Conservation (phyloP, 2,888 invertebrate species). For the Pristionchus entomophagus region DNA sequence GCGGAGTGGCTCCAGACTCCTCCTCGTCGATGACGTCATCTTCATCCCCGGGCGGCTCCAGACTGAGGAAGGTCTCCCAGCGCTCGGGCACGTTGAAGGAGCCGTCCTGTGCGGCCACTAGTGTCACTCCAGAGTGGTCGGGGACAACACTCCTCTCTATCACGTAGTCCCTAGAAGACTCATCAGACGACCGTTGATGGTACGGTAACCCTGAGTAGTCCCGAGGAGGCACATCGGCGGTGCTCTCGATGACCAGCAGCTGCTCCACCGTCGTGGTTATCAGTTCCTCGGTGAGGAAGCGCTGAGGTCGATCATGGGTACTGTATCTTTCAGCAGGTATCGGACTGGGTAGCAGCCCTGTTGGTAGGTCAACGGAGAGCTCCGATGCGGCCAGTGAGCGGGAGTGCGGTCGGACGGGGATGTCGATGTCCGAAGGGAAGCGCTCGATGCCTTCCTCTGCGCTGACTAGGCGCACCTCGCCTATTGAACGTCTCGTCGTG, state of each 20-base stretch:
- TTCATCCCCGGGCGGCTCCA: background rate
- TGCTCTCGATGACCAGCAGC: background rate
- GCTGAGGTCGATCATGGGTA: background rate
- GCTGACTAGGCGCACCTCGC: background rate
- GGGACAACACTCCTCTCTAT: background rate
- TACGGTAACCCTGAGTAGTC: background rate
- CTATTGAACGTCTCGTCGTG: background rate
- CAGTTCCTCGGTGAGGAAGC: background rate
- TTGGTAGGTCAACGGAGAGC: background rate
- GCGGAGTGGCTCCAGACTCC: background rate
- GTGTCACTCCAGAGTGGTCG: background rate
- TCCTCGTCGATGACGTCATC: background rate
- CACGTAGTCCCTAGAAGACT: background rate
- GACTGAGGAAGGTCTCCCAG: background rate
- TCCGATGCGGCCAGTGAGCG: background rate
- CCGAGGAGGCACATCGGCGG: background rate
- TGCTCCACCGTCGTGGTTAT: background rate
- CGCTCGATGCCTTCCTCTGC: slow-evolving; percentile 14
- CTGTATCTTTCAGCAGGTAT: background rate
- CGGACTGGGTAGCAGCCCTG: background rate
- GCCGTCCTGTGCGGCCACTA: background rate
- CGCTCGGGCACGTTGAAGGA: background rate
- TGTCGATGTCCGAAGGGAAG: background rate
- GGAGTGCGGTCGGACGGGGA: background rate
- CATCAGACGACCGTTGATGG: background rate